A percentile compares a stretch with the other conserved stretches of the same genome.
These are phyloP conservation scores for Drosophila trapezifrons DNA, from an alignment of 1,140 invertebrate species.

Conservation along the genomic window DNA sequence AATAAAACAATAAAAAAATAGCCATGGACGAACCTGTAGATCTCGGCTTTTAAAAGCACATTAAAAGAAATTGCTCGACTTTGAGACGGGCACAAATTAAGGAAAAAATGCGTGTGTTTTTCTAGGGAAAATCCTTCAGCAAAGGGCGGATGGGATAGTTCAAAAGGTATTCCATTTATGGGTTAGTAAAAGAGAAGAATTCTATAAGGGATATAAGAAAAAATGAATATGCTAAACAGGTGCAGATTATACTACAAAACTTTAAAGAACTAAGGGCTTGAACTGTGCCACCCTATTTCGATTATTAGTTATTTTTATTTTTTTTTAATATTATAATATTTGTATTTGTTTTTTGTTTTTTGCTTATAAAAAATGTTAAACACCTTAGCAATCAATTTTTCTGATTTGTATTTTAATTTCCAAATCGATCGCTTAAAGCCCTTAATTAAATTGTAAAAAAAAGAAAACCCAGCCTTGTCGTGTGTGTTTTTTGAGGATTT, in stretches of 20 bases:
- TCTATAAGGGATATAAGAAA: no score
- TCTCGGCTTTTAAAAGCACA: constrained; percentile 78
- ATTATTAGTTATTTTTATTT: not conserved
- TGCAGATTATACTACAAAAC: no score
- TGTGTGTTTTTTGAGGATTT: not conserved
- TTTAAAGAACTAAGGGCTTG: no score
- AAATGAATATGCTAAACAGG: not conserved
- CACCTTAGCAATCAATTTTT: not conserved
- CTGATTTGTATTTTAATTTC: constrained; percentile 2
- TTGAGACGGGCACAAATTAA: constrained; percentile 53
- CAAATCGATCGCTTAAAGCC: constrained; percentile 5
- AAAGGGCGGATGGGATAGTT: not conserved
- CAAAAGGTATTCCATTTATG: not conserved
- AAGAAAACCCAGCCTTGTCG: no score
- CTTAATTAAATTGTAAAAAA: constrained; percentile 5
- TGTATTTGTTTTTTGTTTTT: fast-evolving
- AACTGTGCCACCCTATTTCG: no score
- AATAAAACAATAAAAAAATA: constrained; percentile 71
- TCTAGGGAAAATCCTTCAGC: not conserved
- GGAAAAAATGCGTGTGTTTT: constrained; percentile 51
- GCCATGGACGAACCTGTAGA: constrained; percentile 67
- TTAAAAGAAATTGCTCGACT: constrained; percentile 71
- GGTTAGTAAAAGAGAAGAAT: not conserved
- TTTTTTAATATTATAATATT: not conserved
- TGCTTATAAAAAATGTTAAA: no score